Evolutionary conservation across 2,797 vertebrate genomes (phyloP).

Genomic region (Setipinna tenuifilis): DNA sequence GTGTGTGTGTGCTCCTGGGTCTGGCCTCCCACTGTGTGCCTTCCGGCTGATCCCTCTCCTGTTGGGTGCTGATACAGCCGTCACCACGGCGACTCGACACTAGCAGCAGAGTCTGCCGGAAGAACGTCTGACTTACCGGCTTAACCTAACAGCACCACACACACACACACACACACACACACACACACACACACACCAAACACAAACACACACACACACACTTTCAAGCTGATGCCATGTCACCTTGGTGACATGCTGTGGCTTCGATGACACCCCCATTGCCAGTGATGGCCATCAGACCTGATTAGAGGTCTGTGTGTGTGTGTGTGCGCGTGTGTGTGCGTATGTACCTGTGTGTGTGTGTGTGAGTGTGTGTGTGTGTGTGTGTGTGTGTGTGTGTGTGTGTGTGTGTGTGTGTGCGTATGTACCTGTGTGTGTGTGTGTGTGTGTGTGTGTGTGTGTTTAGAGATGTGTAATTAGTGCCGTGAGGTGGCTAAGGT

Average conservation of each 20-base stretch:
- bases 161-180: neutral
- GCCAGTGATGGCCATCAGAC: constrained; percentile 34
- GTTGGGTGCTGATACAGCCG: neutral
- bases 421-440: constrained; percentile 14
- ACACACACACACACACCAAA: neutral
- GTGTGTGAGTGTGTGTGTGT: neutral
- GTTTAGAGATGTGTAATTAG: neutral
- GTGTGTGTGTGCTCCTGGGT: neutral
- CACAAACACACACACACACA: neutral
- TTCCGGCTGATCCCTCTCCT: constrained; percentile 3
- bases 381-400: constrained; percentile 28
- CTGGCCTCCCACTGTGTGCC: neutral
- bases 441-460: constrained; percentile 27
- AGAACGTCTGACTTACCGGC: neutral
- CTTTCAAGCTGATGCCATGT: neutral
- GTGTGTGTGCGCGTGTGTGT: constrained; percentile 30
- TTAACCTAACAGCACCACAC: constrained; percentile 6
- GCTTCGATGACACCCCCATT: constrained; percentile 5
- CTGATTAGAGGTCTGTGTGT: neutral
- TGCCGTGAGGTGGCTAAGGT: constrained; percentile 1
- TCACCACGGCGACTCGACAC: neutral
- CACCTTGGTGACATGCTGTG: constrained; percentile 21
- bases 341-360: neutral
- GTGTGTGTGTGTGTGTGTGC: neutral
- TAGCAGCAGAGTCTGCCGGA: neutral